Evolutionary conservation across 2,113 vertebrate genomes (phyloP), one percentile per base, ranked within the genome.

Genomic region (Gymnarchus niloticus): DNA sequence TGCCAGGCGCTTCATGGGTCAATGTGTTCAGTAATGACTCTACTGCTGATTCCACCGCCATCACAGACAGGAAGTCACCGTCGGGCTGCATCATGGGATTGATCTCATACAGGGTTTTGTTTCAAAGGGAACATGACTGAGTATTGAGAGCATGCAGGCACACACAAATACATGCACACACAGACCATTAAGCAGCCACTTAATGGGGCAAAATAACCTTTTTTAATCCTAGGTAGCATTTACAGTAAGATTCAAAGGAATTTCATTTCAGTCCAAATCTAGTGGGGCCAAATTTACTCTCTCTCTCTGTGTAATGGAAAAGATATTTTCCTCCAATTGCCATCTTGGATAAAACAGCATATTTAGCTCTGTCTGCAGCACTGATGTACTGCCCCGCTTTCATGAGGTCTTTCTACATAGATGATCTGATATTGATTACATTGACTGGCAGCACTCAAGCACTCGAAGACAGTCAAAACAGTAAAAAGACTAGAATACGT

Each of bases 41-140:
- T 83, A 77, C 87, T 73, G 85, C 89, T 89, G 89, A 89, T 90
- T 89, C 90, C 87, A 81, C 86, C 87, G 81, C 85, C 89, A 89
- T 90, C 86, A 88, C 88, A 89, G 73, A 87, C 89, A 92, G 91
- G 90, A 92, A 90, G 88, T 87, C 87, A 89, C 88, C 89, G 90
- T 90, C 91, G 90, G 90, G 85, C 87, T 88, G 90, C 88, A 91
- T 90, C 89, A 90, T 84, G 81, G 84, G 85, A 87, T 88, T 87
- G 86, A 88, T 89, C 86, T 85, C 52, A 83, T 83, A 86, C 83
- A 65, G 86, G 85, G 54, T 90, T 80, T 87, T 81, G 87, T 90
- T 90, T 88, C 87, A 90, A 88, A 88, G 49, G 81, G n/a, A 81
- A 84, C 25, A 61, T 17, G 56, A 33, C 28, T 48, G 46, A 57